These are phyloP conservation scores for Magallana ariakensis DNA, from an alignment of 1,140 invertebrate species.

Conservation along the genomic window DNA sequence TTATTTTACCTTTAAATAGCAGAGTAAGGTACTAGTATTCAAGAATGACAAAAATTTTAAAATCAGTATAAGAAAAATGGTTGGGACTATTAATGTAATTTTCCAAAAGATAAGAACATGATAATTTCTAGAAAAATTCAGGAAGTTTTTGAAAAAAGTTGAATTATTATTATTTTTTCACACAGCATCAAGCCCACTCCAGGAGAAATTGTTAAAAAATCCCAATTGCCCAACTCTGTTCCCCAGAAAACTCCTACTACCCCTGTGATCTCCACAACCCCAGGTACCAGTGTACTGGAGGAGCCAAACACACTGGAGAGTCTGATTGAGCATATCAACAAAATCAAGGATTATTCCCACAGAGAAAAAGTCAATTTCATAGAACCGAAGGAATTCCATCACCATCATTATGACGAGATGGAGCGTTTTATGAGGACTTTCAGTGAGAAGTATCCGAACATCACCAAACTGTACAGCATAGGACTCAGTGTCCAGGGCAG, in stretches of 20 bases:
- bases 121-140: no score
- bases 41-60: no score
- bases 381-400: conserved; percentile 85
- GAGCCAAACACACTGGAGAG: conserved; percentile 63
- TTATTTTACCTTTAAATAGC: no score
- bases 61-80: no score
- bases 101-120: no score
- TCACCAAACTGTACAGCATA: conserved; percentile 75
- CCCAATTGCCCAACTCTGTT: no score
- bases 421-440: conserved; percentile 90
- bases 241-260: background rate
- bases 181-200: no score
- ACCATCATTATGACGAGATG: conserved; percentile 94
- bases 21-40: no score
- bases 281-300: background rate
- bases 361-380: conserved; percentile 66
- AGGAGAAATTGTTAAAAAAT: no score
- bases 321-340: conserved; percentile 68
- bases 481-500: conserved; percentile 83
- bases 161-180: no score
- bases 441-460: conserved; percentile 87
- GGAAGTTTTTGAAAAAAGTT: no score
- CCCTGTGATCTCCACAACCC: background rate
- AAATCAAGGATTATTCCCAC: conserved; percentile 69
- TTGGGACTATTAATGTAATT: no score